Evolutionary conservation across 2,797 vertebrate species (phyloP).

Genomic region (Parambassis ranga): DNA sequence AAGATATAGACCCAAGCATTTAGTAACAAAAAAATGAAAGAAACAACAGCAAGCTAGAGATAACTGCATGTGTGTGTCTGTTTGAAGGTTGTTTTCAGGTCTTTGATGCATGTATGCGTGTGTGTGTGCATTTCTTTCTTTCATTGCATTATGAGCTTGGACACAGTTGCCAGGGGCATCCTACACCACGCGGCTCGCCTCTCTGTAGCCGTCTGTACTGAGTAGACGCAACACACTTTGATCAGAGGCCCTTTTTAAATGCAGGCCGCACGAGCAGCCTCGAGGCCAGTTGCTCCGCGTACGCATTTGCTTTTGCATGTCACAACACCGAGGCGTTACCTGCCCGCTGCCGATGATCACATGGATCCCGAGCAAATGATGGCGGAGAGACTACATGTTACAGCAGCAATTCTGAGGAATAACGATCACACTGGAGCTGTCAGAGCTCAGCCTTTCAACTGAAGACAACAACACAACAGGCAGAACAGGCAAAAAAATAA

Average conservation of each 20-base stretch:
- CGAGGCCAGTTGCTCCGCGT: background rate
- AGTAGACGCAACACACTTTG: conserved; percentile 43
- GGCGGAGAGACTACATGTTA: conserved; percentile 7
- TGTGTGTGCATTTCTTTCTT: conserved; percentile 8
- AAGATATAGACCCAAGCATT: conserved; percentile 33
- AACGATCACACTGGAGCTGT: conserved; percentile 38
- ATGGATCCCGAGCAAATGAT: too few relatives aligned
- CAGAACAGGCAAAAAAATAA: background rate
- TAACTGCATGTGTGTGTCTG: conserved; percentile 18
- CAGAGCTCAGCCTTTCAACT: conserved; percentile 41
- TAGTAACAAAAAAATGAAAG: conserved; percentile 9
- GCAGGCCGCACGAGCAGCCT: conserved; percentile 21
- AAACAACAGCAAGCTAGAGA: conserved; percentile 42
- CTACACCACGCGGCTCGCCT: background rate
- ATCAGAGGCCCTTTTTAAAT: conserved; percentile 53
- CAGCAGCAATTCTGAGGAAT: conserved; percentile 29
- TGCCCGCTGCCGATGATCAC: background rate
- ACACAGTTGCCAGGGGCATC: conserved; percentile 29
- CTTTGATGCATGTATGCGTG: conserved; percentile 8
- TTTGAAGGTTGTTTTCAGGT: conserved; percentile 32
- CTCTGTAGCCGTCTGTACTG: conserved; percentile 37
- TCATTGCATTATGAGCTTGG: conserved; percentile 43
- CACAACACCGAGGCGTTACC: conserved; percentile 2
- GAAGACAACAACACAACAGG: conserved; percentile 14
- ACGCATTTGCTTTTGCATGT: conserved; percentile 11